These are phyloP conservation scores for Oryzias woworae DNA, from an alignment of 2,113 vertebrate genomes.

Conservation along the genomic window DNA sequence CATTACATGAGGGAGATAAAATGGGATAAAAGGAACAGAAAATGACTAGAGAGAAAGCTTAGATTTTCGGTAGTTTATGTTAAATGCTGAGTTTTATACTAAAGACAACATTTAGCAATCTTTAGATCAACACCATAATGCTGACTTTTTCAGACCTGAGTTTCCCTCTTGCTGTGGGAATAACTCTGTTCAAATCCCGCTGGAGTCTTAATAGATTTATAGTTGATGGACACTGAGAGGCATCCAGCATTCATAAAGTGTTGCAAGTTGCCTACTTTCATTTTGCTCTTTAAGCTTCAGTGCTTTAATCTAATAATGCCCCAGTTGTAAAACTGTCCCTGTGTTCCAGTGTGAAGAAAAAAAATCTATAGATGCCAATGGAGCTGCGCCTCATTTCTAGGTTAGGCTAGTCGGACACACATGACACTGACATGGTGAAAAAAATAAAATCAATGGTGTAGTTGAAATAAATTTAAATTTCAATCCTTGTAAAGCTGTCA, in stretches of 20 bases:
- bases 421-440: conserved; percentile 22
- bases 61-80: background rate
- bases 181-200: background rate
- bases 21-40: conserved; percentile 16
- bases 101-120: no score
- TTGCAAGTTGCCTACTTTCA: conserved; percentile 1
- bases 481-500: conserved; percentile 55
- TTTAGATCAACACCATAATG: no score
- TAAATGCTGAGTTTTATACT: no score
- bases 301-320: conserved; percentile 42
- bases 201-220: no score
- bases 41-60: conserved; percentile 14
- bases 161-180: background rate
- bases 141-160: no score
- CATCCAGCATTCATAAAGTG: rapidly evolving
- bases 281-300: conserved; percentile 2
- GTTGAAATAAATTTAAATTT: conserved; percentile 58
- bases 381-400: conserved; percentile 33
- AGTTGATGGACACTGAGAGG: background rate
- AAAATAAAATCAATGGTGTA: conserved; percentile 44
- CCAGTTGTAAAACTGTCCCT: conserved; percentile 23
- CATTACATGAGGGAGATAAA: conserved; percentile 35
- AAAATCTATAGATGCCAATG: conserved; percentile 58
- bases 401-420: conserved; percentile 23
- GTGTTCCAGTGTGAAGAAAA: background rate